Evolutionary conservation across 2,113 vertebrate genomes (phyloP), one percentile per base, ranked within the genome.

Genomic region (Guaruba guarouba): DNA sequence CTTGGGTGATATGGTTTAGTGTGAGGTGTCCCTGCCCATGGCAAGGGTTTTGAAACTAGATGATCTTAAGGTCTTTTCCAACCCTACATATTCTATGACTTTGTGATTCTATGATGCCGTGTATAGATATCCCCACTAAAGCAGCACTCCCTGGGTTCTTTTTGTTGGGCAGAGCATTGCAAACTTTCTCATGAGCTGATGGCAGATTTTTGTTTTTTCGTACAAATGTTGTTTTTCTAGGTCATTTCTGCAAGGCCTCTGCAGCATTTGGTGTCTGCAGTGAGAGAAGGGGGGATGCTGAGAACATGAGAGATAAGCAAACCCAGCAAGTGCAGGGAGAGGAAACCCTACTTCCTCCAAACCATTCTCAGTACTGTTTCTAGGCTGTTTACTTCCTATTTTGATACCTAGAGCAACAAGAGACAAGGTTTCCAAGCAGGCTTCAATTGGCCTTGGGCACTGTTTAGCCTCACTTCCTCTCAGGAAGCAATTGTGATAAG

Each of bases 401-500:
- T 98, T 97, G 96, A 97, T 98, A 97, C 98, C 97, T 98, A 97
- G 64, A 97, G 97, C 97, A 98, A 98, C 97, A 96, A 97, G 95
- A 96, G 97, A 93, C 89, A 95, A 94, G 89, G 93, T 95, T 93
- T 97, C 97, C 93, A 95, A 89, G 92, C 93, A 96, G 83, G 64
- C 48, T 97, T 95, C 57, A 48, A 92, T 86, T 97, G 95, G 96
- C 97, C 95, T 97, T 96, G 97, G 96, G 88, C 95, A 97, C 96
- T 95, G 93, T 96, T 98, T 97, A 97, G 96, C 90, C 82, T 90
- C 13, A 37, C 87, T 97, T 98, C 97, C 96, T 98, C 92, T 95
- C 97, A 98, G 98, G 98, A 99, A 98, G 97, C 97, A 98, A 98
- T 98, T 96, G 85, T 98, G 98, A 99, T 98, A 98, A 98, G 95